Conservation (phyloP, 2,888 invertebrate genomes). For the Hypselothyrea guttata region DNA sequence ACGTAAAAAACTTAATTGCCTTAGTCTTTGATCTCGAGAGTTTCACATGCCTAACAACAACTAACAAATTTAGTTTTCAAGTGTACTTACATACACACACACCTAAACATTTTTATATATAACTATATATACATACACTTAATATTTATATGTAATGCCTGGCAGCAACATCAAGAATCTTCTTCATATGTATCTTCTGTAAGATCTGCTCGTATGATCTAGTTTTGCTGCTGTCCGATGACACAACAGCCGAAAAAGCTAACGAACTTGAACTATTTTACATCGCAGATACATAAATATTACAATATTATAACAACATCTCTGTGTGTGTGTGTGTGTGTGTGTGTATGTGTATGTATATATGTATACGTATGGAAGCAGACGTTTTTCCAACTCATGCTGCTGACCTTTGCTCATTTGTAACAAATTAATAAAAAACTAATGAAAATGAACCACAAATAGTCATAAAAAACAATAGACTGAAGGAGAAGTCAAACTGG, state of each 20-base stretch:
- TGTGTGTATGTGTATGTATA: background rate
- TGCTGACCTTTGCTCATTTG: conserved; percentile 45
- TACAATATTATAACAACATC: conserved; percentile 12
- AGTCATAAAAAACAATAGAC: conserved; percentile 22
- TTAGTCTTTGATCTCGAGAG: too few relatives aligned
- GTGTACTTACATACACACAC: too few relatives aligned
- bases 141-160: too few relatives aligned
- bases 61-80: too few relatives aligned
- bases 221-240: conserved; percentile 36
- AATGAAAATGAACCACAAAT: conserved; percentile 31
- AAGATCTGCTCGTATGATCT: conserved; percentile 35
- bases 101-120: too few relatives aligned
- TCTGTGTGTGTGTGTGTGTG: background rate
- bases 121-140: too few relatives aligned
- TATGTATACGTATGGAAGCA: conserved; percentile 1
- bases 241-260: conserved; percentile 38
- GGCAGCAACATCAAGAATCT: too few relatives aligned
- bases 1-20: too few relatives aligned
- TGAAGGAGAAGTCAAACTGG: conserved; percentile 14
- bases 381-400: conserved; percentile 25
- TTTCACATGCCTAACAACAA: too few relatives aligned
- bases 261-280: conserved; percentile 68
- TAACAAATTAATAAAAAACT: conserved; percentile 54
- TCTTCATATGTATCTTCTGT: background rate
- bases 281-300: conserved; percentile 46